Percentiles rank a stretch among this genome's conserved stretches.
These are phyloP conservation scores for Ypsolopha sequella DNA, from an alignment of 2,888 invertebrate species.

Conservation along the genomic window DNA sequence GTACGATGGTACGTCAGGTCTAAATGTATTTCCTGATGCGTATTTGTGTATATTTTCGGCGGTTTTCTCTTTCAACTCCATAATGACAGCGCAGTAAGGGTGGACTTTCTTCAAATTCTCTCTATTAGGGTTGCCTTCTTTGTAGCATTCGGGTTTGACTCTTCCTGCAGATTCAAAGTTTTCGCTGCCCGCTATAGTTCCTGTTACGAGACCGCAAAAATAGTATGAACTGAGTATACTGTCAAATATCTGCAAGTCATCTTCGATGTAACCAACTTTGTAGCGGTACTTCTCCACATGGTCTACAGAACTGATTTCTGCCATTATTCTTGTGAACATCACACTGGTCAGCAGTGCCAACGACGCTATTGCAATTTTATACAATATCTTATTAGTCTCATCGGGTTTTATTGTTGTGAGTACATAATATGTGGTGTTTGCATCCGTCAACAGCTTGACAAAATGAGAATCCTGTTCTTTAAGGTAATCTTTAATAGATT, in stretches of 20 bases:
- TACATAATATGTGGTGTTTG: too few species aligned
- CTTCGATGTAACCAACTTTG: slow-evolving; percentile 76
- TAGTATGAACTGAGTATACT: slow-evolving; percentile 70
- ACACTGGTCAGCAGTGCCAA: slow-evolving; percentile 60
- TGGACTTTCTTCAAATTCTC: slow-evolving; percentile 44
- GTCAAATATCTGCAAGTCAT: slow-evolving; percentile 75
- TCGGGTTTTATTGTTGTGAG: not conserved
- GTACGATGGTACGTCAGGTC: slow-evolving; percentile 65
- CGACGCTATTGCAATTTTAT: not conserved
- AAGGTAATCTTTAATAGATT: not conserved
- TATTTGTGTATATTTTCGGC: slow-evolving; percentile 49
- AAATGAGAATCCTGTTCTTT: not conserved
- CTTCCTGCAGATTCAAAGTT: slow-evolving; percentile 33
- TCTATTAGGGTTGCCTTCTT: slow-evolving; percentile 19
- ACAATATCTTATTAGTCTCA: too few species aligned
- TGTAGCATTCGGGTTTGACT: slow-evolving; percentile 24
- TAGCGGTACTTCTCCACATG: slow-evolving; percentile 84
- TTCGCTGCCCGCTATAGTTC: slow-evolving; percentile 35
- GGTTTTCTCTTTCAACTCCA: slow-evolving; percentile 38
- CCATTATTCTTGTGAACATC: slow-evolving; percentile 68
- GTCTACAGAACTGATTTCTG: slow-evolving; percentile 81
- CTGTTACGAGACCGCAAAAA: slow-evolving; percentile 53
- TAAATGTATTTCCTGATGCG: slow-evolving; percentile 64
- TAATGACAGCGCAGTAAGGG: slow-evolving; percentile 53
- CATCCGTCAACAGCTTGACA: too few species aligned